These are phyloP conservation scores for Drosophila hydei DNA, from an alignment of 1,140 invertebrate genomes.

Conservation along the genomic window DNA sequence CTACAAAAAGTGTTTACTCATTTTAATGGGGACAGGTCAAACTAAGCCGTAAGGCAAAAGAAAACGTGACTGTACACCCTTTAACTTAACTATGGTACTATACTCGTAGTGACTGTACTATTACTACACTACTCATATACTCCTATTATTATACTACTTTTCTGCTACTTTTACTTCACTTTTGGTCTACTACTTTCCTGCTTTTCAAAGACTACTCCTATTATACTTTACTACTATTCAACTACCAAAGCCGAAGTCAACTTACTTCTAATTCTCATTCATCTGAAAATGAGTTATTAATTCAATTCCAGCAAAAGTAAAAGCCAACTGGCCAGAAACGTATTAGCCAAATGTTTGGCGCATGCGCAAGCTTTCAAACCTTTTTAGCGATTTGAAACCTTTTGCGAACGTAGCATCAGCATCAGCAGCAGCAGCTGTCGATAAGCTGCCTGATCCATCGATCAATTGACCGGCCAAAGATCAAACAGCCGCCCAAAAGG, in stretches of 20 bases:
- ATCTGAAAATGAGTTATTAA: slow-evolving; percentile 1
- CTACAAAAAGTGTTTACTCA: not conserved
- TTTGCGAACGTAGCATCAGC: slow-evolving; percentile 48
- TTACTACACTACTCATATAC: no score
- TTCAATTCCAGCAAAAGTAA: slow-evolving; percentile 22
- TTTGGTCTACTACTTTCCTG: no score
- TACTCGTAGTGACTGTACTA: no score
- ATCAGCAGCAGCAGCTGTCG: slow-evolving; percentile 61
- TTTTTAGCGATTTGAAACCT: slow-evolving; percentile 79
- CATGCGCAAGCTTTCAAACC: slow-evolving; percentile 76
- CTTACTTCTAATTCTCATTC: not conserved
- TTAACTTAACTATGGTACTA: no score
- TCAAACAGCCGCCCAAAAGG: slow-evolving; percentile 61
- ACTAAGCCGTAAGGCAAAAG: no score
- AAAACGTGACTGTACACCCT: no score
- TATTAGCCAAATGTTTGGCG: slow-evolving; percentile 68
- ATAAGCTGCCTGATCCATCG: slow-evolving; percentile 43
- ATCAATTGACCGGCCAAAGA: slow-evolving; percentile 66
- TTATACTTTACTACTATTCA: no score
- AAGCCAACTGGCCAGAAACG: slow-evolving; percentile 51
- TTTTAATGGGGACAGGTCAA: not conserved
- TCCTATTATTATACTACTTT: no score
- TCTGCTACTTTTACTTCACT: no score
- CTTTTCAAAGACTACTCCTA: no score
- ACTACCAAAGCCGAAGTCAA: no score